Evolutionary conservation across 2,113 vertebrate genomes (phyloP), one percentile per base, ranked within the genome.

Genomic region (Propithecus coquereli): DNA sequence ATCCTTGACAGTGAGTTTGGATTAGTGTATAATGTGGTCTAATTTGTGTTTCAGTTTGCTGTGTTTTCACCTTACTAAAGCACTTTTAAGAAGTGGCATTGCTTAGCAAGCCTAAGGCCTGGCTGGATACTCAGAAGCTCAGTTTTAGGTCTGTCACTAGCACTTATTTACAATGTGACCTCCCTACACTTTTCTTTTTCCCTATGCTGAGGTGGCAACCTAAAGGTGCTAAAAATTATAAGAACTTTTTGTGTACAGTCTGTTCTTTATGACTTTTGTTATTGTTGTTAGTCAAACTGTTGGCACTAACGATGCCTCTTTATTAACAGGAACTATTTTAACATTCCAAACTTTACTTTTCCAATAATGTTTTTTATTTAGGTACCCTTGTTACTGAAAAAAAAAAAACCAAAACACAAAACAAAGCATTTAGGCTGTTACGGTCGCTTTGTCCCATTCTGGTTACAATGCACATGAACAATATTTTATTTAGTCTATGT

Each of bases 401-500:
- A 84, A 9, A 27, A 61, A 27, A 74, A 76, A 32, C 40, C 87
- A 71, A 52, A 96, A 90, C 74, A 87, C 74, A 74, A 80, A 34
- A 87, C 66, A 52, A 96, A 87, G 65, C 37, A 71, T 18, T 91
- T 83, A 63, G 5, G 1, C 34, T 83, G 40, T 83, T 94, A 74
- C 65, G 25, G 59, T 85, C 9, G 45, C 50, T 82, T 86, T 92
- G 73, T 85, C 57, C 32, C 63, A 50, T 85, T 89, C 30, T 87
- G 37, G 13, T 82, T 95, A 37, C 93, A 61, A 83, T 66, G 32
- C 40, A 71, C 57, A 73, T 61, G 23, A 34, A 11, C 9, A 45
- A 30, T 76, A 79, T 79, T 70, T 95, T 88, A 76, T 54, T 90
- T 95, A 45, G 70, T 61, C 54, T 96, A 30, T 30, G 40, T 59